Base-by-base conservation (phyloP, 2,113 vertebrate genomes). In the Speoplatyrhinus poulsoni region DNA sequence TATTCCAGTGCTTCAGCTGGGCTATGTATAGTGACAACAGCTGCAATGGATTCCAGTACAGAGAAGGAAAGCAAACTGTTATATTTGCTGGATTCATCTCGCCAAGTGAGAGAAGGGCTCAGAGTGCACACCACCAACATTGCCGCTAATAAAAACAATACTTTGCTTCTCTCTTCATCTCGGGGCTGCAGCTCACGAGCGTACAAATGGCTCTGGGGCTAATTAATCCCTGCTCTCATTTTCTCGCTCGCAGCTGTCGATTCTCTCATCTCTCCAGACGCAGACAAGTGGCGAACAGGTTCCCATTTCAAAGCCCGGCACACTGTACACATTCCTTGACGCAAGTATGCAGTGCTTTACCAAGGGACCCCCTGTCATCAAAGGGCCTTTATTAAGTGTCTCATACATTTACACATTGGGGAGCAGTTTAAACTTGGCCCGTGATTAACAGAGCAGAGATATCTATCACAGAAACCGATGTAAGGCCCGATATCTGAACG, bases 201-300 rank as follows among this genome's bases (percentile, higher is more conserved):
- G 62, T 78, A 80, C 86, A 85, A 79, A 73, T 17, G 61, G 70
- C 87, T 72, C 76, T 62, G 19, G 72, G 10, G n/a, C 73, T 91
- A 91, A 92, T 92, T 90, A 88, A 92, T 87, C 90, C 89, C 89
- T 88, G 88, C 80, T 80, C 82, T 83, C 65, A 66, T 84, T 87
- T n/a, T 17, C n/a, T 8, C 65, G 68, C 68, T 60, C 79, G 78
- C 91, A 92, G 90, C 91, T 92, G 91, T 91, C 65, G 78, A 81
- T 76, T 80, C 77, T 88, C 80, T 85, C 86, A 87, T 89, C 85
- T 86, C 50, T 41, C 49, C 82, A 89, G 80, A 88, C 68, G 69
- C 32, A 65, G 87, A 92, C 91, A 92, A 91, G 91, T 92, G 92
- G 90, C 78, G 63, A 90, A 88, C 91, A 92, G 90, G 90, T 91